These are phyloP conservation scores for Takifugu bimaculatus DNA, from an alignment of 2,113 vertebrate genomes.

Conservation along the genomic window DNA sequence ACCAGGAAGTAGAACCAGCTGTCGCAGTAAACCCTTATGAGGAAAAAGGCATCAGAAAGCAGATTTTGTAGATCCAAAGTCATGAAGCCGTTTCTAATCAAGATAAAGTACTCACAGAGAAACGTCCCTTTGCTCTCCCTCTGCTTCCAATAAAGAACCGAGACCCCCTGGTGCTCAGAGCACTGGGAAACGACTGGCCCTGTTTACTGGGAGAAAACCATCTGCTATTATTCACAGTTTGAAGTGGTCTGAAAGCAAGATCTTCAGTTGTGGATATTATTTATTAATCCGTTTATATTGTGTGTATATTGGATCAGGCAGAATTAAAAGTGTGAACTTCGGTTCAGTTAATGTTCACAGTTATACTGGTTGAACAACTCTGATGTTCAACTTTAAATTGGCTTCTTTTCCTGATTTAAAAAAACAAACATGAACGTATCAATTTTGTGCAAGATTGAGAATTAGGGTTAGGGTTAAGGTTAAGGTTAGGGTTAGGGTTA, in stretches of 20 bases:
- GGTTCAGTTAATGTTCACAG: too few relatives aligned
- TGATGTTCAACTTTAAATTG: too few relatives aligned
- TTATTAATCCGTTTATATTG: too few relatives aligned
- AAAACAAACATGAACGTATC: too few relatives aligned
- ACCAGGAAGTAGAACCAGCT: constrained; percentile 92
- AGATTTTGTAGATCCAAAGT: not conserved
- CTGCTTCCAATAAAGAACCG: constrained; percentile 85
- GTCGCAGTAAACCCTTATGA: constrained; percentile 86
- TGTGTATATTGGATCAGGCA: not conserved
- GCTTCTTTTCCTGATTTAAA: too few relatives aligned
- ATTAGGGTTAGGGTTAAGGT: too few relatives aligned
- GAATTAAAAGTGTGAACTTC: not conserved
- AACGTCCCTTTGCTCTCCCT: constrained; percentile 78
- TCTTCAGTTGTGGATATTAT: too few relatives aligned
- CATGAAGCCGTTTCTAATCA: constrained; percentile 1
- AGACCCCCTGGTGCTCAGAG: constrained; percentile 77
- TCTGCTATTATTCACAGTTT: not conserved
- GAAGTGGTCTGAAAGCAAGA: too few relatives aligned
- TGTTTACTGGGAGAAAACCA: constrained; percentile 68
- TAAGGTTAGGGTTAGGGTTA: too few relatives aligned
- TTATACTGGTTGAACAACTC: too few relatives aligned
- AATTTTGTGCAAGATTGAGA: too few relatives aligned
- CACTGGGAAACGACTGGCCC: constrained; percentile 76
- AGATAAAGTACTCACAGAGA: constrained; percentile 77
- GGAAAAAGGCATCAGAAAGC: not conserved